Conservation (phyloP, 2,797 vertebrate species). For the Sphenodon punctatus region DNA sequence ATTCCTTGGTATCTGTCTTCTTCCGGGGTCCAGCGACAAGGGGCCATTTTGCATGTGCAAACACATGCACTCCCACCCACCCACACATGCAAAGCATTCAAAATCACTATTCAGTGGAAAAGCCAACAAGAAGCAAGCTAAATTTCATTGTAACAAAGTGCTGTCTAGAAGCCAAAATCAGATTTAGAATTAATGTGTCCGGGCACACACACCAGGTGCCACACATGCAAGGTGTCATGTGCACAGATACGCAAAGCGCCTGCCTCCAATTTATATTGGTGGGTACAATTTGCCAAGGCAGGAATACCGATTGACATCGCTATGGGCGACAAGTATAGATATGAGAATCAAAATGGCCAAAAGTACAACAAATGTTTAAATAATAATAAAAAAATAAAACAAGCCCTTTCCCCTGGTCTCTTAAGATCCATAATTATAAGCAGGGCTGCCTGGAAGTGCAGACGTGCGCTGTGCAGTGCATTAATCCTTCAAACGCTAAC, state of each 20-base stretch:
- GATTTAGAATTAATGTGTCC: neutral
- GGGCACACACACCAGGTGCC: rapidly evolving
- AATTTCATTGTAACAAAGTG: neutral
- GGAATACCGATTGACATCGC: too few species aligned
- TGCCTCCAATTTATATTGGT: neutral
- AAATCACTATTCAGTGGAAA: too few species aligned
- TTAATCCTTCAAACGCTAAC: slow-evolving; percentile 84
- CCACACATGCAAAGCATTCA: too few species aligned
- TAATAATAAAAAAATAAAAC: slow-evolving; percentile 49
- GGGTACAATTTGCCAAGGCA: rapidly evolving
- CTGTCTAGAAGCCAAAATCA: neutral
- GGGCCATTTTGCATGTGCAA: too few species aligned
- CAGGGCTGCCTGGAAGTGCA: slow-evolving; percentile 71
- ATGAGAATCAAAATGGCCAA: slow-evolving; percentile 57
- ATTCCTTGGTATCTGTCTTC: too few species aligned
- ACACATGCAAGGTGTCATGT: neutral
- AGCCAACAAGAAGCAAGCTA: neutral
- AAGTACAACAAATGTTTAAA: slow-evolving; percentile 56
- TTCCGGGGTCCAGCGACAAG: too few species aligned
- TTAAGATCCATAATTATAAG: slow-evolving; percentile 66
- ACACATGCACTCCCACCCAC: too few species aligned
- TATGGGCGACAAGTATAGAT: slow-evolving; percentile 44
- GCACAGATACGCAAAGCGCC: too few species aligned
- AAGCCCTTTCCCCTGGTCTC: slow-evolving; percentile 50
- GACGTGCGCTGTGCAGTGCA: slow-evolving; percentile 73